Conservation (phyloP, 2,888 invertebrate genomes). For the Bhutanitis thaidina region DNA sequence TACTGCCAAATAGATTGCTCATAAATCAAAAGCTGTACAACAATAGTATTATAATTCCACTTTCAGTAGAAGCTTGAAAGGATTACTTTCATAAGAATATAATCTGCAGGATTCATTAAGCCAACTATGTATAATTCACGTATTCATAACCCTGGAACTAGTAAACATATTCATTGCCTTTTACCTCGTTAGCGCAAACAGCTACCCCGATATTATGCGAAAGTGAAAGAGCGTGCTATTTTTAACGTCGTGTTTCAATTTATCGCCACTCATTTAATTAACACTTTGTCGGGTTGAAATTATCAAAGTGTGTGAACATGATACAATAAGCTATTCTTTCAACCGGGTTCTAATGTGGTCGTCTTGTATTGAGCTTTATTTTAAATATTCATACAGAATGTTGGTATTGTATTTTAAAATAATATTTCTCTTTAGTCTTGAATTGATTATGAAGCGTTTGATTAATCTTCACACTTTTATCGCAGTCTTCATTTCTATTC, state of each 20-base stretch:
- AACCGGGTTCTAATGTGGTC: too few species aligned
- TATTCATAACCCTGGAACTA: neutral
- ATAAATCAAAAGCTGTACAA: too few species aligned
- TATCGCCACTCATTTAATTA: conserved; percentile 29
- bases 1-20: too few species aligned
- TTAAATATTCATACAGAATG: too few species aligned
- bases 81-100: neutral
- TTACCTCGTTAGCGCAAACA: conserved; percentile 13
- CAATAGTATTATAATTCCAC: too few species aligned
- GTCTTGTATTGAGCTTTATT: too few species aligned
- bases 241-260: conserved; percentile 26
- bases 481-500: too few species aligned
- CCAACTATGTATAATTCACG: neutral
- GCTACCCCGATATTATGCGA: conserved; percentile 23
- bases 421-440: too few species aligned
- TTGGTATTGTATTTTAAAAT: too few species aligned
- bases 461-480: too few species aligned
- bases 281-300: conserved; percentile 17
- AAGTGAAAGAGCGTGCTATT: conserved; percentile 26
- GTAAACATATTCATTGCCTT: conserved; percentile 3
- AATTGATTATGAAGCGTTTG: too few species aligned
- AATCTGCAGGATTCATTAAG: neutral
- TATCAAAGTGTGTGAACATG: conserved; percentile 1
- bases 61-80: too few species aligned
- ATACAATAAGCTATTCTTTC: neutral